These are phyloP conservation scores for Petrocephalus zakoni DNA, from an alignment of 2,113 vertebrate genomes.

Conservation along the genomic window DNA sequence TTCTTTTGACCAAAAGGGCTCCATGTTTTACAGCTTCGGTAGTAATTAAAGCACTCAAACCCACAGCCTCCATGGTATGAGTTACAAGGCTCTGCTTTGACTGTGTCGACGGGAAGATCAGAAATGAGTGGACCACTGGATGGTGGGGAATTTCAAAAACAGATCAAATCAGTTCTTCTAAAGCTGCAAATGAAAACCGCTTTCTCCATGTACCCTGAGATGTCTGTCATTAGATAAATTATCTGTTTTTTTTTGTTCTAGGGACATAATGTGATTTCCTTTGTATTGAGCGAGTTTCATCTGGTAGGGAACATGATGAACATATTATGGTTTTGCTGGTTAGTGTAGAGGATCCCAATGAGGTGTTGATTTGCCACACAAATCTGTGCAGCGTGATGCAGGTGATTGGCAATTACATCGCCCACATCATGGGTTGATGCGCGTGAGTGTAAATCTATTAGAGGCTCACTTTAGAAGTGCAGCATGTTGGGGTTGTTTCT, in stretches of 20 bases:
- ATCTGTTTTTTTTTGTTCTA: neutral
- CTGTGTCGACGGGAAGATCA: neutral
- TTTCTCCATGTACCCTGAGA: neutral
- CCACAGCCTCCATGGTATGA: neutral
- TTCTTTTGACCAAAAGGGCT: neutral
- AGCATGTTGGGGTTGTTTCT: neutral
- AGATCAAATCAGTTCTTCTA: neutral
- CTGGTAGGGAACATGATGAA: neutral
- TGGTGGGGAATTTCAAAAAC: neutral
- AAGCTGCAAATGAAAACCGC: neutral
- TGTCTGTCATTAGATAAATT: neutral
- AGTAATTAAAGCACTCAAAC: neutral
- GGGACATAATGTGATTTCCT: neutral
- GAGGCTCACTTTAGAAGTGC: neutral
- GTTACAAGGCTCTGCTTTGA: neutral
- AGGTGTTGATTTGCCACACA: neutral
- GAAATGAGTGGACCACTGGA: neutral
- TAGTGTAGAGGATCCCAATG: neutral
- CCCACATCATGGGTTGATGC: neutral
- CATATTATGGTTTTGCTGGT: neutral
- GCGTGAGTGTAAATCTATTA: neutral
- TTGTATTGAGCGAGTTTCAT: neutral
- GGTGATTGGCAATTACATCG: neutral
- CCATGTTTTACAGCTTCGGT: neutral
- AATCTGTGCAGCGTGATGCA: neutral